Base-by-base conservation (phyloP, 2,113 vertebrate genomes). In the Promerops cafer region DNA sequence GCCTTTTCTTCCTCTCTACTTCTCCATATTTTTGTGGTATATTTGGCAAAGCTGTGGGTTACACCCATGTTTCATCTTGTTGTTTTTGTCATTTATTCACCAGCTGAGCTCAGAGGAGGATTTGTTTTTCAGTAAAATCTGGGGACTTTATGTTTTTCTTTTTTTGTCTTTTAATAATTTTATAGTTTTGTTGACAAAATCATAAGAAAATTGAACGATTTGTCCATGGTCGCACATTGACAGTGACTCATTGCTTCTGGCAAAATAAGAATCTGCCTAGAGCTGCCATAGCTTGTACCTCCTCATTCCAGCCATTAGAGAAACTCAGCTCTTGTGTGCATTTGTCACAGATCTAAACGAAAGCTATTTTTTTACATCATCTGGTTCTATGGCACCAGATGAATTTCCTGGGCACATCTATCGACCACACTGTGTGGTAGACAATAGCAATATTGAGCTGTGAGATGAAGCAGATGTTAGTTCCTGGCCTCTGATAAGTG, bases 1-100 rank as follows among this genome's bases (percentile, higher is more conserved):
- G 44, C 53, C 88, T 96, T 96, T 75, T 93, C 59, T 90, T 90
- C 28, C 37, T 89, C 76, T 93, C 64, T 90, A 83, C 90, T 72
- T 97, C 92, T 93, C 56, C 76, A 39, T 96, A 94, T 96, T 96
- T 96, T 78, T 95, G 83, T 92, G 92, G 90, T 64, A 65, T 83
- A 93, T 94, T 95, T 95, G 96, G 94, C 91, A 95, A 89, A 95
- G 71, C 61, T 89, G 44, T 91, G 87, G 89, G 95, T 97, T 96
- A 96, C 96, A 96, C 94, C 96, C 93, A 89, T 95, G 69, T 93
- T 95, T 93, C 94, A 54, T 91, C 61, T 94, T 97, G 83, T 92
- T 96, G 91, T 97, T 97, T 96, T 96, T 95, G 93, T 97, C 42
- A 94, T 96, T 94, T 97, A 86, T 96, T 96, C 96, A 90, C 66